Base-by-base conservation (phyloP, 2,888 invertebrate species). In the Iphiclides podalirius region DNA sequence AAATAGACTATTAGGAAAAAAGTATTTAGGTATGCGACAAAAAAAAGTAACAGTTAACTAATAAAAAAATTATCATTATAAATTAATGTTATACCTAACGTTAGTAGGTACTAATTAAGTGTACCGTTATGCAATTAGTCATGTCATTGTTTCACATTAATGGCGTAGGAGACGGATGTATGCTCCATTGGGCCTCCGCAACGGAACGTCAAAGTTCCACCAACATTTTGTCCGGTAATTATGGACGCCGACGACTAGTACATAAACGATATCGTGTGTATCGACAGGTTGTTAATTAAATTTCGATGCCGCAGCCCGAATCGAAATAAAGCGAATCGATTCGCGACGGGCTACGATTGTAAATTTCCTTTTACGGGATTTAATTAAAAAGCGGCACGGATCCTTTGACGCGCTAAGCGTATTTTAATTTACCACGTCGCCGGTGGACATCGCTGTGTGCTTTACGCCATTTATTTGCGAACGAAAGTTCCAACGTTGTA, bases 281-380 rank as follows among this genome's bases (percentile, higher is more conserved):
- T 31, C 66, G 67, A 67, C 79, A 79, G 77, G 78, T 79, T 75
- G 72, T 64, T 82, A 80, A 85, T 84, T 79, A 72, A 79, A 78
- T 80, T 78, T 75, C 69, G 70, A 77, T 72, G 72, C 67, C 63
- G 71, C 72, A 67, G 74, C 75, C 68, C 67, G 66, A 67, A 44
- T 35, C 58, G 57, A 62, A 65, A 67, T 66, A 63, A 63, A 68
- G 50, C 62, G 60, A 72, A 75, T 73, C 66, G 66, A 74, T 75
- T 71, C 51, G 55, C 52, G 51, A 53, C 59, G 60, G 66, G 61
- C 59, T 60, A 66, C 59, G 62, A 61, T 67, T 64, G 61, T 70
- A 52, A 66, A 67, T 63, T 66, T 60, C 43, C 54, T 57, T 57
- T 54, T 55, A 51, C 58, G 56, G 60, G 57, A 48, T 64, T 67